Percentiles rank a stretch among this genome's conserved stretches.
Evolutionary conservation across 2,888 invertebrate species (phyloP).

Genomic region (Mellilla xanthometata): DNA sequence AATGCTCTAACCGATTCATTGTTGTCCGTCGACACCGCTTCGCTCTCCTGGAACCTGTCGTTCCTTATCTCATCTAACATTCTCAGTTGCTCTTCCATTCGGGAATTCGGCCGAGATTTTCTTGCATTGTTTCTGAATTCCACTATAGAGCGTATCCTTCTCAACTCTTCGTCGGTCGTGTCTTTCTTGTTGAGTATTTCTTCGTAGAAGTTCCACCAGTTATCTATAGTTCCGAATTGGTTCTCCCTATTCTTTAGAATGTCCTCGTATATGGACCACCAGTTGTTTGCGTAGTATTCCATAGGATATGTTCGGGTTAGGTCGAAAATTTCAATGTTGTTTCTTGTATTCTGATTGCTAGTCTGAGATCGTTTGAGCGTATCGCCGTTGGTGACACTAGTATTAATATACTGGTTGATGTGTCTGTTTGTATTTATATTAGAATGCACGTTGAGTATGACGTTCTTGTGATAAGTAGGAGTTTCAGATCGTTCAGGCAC

Average conservation of each 20-base stretch:
- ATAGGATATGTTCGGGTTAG: conserved; percentile 67
- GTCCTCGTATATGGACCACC: conserved; percentile 78
- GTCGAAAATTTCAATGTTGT: conserved; percentile 63
- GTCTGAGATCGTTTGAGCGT: conserved; percentile 45
- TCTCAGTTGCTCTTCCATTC: conserved; percentile 66
- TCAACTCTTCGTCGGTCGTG: conserved; percentile 53
- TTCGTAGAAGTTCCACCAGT: conserved; percentile 78
- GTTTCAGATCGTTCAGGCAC: conserved; percentile 34
- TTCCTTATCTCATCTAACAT: conserved; percentile 67
- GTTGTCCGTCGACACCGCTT: conserved; percentile 54
- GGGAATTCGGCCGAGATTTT: conserved; percentile 55
- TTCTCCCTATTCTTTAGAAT: conserved; percentile 65
- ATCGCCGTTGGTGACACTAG: conserved; percentile 40
- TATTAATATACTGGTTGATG: conserved; percentile 45
- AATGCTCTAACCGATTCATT: conserved; percentile 70
- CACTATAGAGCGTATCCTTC: conserved; percentile 51
- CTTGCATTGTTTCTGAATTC: conserved; percentile 47
- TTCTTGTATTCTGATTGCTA: conserved; percentile 43
- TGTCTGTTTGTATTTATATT: conserved; percentile 40
- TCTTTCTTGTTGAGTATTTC: conserved; percentile 57
- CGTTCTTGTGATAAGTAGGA: conserved; percentile 47
- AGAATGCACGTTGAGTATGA: conserved; percentile 54
- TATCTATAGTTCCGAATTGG: conserved; percentile 75
- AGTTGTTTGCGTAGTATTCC: conserved; percentile 77
- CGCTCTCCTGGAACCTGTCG: conserved; percentile 60